Evolutionary conservation across 2,113 vertebrate species (phyloP), one percentile per base, ranked within the genome.

Genomic region (Penelope pileata): DNA sequence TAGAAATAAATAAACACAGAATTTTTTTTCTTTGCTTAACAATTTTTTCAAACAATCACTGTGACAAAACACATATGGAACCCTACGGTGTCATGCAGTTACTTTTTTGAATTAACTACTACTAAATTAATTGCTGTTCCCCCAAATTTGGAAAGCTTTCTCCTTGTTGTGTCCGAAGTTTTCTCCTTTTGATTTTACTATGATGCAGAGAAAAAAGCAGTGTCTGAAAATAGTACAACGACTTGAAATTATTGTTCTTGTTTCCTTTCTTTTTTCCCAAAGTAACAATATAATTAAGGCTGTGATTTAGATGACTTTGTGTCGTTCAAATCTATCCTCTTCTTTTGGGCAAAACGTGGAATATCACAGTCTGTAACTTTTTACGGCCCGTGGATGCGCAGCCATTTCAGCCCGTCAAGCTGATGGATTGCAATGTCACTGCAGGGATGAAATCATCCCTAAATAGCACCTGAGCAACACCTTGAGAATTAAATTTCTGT

Each of bases 351-450:
- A 77, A 74, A 80, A 59, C 6, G 15, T 36, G 30, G 58, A 56
- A 30, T 67, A 63, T 43, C 0, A 0, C 32, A 24, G 29, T 42
- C 53, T 60, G 27, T 51, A 22, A 23, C 34, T 26, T 91, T 76
- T 69, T 67, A 17, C 8, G 78, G 58, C 40, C 0, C 0, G 17
- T 30, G 60, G 32, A 51, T 30, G 14, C 0, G 0, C 48, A 45
- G 53, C 62, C 36, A 3, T 38, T 72, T 54, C 0, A 0, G 60
- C 79, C 42, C 30, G 63, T 58, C 19, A 5, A 6, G 53, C 47
- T 40, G 50, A 23, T 12, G 62, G 87, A 27, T 36, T n/a, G 32
- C 67, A 17, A 7, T 62, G 34, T 69, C 58, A 19, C 45, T 0
- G 1, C 4, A 0, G 38, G 21, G 47, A 38, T 67, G 38, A 45